A percentile compares a stretch with the other conserved stretches of the same genome.
Evolutionary conservation across 2,797 vertebrate species (phyloP).

Genomic region (Hippocampus kuda): DNA sequence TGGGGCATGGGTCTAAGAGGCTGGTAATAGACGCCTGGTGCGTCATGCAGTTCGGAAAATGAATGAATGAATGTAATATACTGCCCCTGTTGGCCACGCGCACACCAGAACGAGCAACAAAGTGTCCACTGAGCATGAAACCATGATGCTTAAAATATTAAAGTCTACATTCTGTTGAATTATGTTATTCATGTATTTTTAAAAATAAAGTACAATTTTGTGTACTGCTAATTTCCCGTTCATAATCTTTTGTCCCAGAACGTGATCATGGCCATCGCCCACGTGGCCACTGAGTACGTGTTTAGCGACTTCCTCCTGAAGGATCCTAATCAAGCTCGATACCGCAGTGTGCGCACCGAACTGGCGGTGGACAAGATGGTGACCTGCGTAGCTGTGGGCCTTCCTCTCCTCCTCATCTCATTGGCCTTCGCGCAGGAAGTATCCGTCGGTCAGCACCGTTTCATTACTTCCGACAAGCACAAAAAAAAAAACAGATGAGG

Average conservation of each 20-base stretch:
- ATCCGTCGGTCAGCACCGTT: conserved; percentile 59
- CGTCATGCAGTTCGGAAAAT: no score
- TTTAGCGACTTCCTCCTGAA: conserved; percentile 90
- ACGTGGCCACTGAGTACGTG: conserved; percentile 87
- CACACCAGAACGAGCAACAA: not conserved
- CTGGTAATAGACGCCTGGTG: no score
- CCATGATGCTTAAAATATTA: not conserved
- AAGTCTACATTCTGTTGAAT: not conserved
- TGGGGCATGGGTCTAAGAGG: no score
- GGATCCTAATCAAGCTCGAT: conserved; percentile 73
- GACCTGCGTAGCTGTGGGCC: conserved; percentile 81
- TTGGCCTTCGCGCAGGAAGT: conserved; percentile 93
- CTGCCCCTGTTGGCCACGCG: not conserved
- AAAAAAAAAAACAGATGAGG: not conserved
- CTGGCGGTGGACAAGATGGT: conserved; percentile 87
- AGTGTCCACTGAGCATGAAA: not conserved
- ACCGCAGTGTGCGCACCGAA: conserved; percentile 79
- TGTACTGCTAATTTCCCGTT: no score
- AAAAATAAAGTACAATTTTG: no score
- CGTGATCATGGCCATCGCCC: conserved; percentile 83
- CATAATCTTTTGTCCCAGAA: not conserved
- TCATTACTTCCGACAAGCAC: not conserved
- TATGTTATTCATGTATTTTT: no score
- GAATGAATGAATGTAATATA: not conserved
- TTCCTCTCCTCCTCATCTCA: conserved; percentile 88